Percentiles rank a stretch among this genome's conserved stretches.
These are phyloP conservation scores for Rhabditoides inermis DNA, from an alignment of 2,888 invertebrate species.

Conservation along the genomic window DNA sequence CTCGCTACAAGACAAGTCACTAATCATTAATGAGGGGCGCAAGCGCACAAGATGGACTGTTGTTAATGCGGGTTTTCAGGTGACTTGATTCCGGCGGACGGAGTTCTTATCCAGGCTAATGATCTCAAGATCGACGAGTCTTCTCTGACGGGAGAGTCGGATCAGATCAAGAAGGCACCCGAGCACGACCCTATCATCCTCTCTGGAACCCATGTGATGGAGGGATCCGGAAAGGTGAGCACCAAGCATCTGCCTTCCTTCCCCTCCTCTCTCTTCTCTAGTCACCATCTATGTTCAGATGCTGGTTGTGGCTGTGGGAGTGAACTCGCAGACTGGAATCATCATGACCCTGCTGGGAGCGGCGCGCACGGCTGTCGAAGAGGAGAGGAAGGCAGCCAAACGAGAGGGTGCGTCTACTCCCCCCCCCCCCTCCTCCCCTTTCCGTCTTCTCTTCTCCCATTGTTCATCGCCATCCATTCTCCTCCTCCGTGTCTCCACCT, in stretches of 20 bases:
- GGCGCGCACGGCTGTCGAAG: constrained; percentile 44
- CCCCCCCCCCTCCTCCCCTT: not conserved
- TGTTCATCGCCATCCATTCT: not conserved
- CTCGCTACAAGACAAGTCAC: too few species aligned
- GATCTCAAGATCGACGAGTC: constrained; percentile 56
- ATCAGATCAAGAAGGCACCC: constrained; percentile 48
- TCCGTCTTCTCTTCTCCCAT: not conserved
- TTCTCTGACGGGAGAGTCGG: constrained; percentile 53
- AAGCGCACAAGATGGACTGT: too few species aligned
- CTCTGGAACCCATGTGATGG: constrained; percentile 52
- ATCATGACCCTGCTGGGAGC: constrained; percentile 53
- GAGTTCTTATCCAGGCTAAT: constrained; percentile 57
- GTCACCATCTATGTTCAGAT: too few species aligned
- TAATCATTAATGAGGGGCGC: too few species aligned
- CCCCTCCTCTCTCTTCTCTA: too few species aligned
- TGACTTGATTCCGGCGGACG: constrained; percentile 58
- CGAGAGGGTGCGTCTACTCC: constrained; percentile 35
- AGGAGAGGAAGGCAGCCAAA: constrained; percentile 43
- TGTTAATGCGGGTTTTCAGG: constrained; percentile 50
- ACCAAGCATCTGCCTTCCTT: not conserved
- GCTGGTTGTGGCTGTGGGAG: constrained; percentile 47
- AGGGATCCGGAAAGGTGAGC: constrained; percentile 40
- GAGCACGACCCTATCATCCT: constrained; percentile 48
- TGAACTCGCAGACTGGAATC: constrained; percentile 51
- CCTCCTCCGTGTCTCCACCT: not conserved